Evolutionary conservation across 2,888 invertebrate genomes (phyloP), one percentile per base, ranked within the genome.

Genomic region (Pterostichus niger): DNA sequence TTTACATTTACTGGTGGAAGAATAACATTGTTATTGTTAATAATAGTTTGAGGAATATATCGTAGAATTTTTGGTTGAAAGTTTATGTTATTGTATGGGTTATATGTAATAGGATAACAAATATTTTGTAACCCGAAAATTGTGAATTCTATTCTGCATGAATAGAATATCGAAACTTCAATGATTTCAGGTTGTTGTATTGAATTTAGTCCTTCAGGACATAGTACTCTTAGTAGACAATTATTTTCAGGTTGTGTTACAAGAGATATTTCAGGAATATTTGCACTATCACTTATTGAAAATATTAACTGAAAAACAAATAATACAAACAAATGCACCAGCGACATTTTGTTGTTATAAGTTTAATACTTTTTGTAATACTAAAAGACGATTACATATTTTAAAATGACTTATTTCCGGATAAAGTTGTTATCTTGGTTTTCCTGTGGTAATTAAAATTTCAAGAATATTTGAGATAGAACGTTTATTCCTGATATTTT

Each of bases 61-160:
- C 15, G 64, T 9, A 64, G 7, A 40, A 64, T 64, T 35, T 64
- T 64, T 6, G 64, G 64, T 13, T 33, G n/a, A 2, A 35, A 64
- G n/a, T 35, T 35, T 13, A 59, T 59, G 31, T 59, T 59, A n/a
- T 31, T 59, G 11, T 31, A 17, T 10, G 13, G 59, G 6, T 10
- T 59, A 35, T 64, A 35, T n/a, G 6, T n/a, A 35, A 64, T 35
- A 0, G 64, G 64, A 40, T 64, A 13, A 17, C 64, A 64, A 13
- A 33, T 33, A 13, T 64, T 64, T 64, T 64, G 35, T 13, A 64
- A 15, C 31, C 64, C 64, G 13, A 64, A 35, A 35, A 64, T 35
- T 9, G 64, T 64, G 6, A 64, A 35, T 64, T 64, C 64, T 13
- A 40, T 35, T 64, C 35, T 64, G 13, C 64, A 64, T 13, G 10